Evolutionary conservation across 2,888 invertebrate genomes (phyloP).

Genomic region (Leucania comma): DNA sequence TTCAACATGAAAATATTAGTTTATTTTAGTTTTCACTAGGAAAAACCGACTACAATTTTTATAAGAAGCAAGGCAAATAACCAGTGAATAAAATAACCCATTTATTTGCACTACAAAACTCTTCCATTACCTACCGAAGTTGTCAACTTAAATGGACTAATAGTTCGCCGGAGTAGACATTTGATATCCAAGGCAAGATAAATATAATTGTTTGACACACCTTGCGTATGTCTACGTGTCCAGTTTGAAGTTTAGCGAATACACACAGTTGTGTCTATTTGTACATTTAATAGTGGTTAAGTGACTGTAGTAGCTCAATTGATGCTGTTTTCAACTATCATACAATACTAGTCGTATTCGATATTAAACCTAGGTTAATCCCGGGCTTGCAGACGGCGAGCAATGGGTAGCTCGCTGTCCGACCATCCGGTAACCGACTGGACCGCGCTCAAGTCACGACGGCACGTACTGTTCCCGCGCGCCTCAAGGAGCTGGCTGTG

Average conservation of each 20-base stretch:
- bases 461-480: no score
- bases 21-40: background rate
- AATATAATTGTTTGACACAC: slow-evolving; percentile 9
- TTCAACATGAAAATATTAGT: background rate
- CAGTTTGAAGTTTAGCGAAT: slow-evolving; percentile 5
- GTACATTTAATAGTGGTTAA: background rate
- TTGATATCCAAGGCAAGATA: slow-evolving; percentile 20
- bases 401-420: no score
- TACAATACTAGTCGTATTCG: no score
- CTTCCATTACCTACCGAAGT: slow-evolving; percentile 35
- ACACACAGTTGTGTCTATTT: slow-evolving; percentile 21
- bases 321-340: background rate
- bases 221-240: background rate
- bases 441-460: no score
- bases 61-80: no score
- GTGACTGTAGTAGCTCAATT: background rate
- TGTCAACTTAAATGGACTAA: slow-evolving; percentile 44
- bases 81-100: slow-evolving; percentile 15
- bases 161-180: slow-evolving; percentile 20
- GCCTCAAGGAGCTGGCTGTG: no score
- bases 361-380: no score
- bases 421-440: no score
- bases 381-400: no score
- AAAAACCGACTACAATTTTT: background rate
- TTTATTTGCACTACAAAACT: slow-evolving; percentile 39